phyloP scores from a whole-genome alignment of 2,888 invertebrate species.

The Agonopterix subpropinquella region DNA sequence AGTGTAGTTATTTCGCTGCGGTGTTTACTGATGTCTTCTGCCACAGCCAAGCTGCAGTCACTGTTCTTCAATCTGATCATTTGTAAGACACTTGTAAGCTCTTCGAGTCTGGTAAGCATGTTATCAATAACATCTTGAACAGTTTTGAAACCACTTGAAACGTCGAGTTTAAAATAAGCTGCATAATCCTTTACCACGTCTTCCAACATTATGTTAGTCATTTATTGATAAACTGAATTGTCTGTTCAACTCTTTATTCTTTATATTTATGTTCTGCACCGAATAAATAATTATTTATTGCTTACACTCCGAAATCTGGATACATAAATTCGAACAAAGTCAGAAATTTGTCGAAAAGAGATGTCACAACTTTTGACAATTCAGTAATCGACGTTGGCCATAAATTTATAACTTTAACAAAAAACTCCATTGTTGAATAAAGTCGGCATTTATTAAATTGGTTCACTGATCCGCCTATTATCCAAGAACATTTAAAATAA shows the following conservation, averaged over 20 bases:
- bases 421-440: constrained; percentile 40
- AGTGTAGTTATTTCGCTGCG: constrained; percentile 68
- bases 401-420: constrained; percentile 42
- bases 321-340: constrained; percentile 59
- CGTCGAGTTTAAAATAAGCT: constrained; percentile 70
- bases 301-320: constrained; percentile 55
- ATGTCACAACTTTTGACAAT: constrained; percentile 53
- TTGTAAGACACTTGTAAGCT: constrained; percentile 77
- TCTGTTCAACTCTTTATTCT: neutral
- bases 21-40: constrained; percentile 71
- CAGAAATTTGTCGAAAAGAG: constrained; percentile 46
- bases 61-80: constrained; percentile 70
- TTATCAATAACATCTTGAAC: constrained; percentile 79
- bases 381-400: constrained; percentile 46
- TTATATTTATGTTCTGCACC: neutral
- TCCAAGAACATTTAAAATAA: no score
- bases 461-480: no score
- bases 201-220: constrained; percentile 60
- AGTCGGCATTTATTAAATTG: no score
- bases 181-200: constrained; percentile 72
- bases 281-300: neutral
- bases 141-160: constrained; percentile 72
- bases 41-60: constrained; percentile 58
- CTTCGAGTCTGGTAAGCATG: constrained; percentile 80
- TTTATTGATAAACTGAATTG: neutral